Evolutionary conservation across 2,888 invertebrate species (phyloP), one percentile per base, ranked within the genome.

Genomic region (Polylopha cassiicola): DNA sequence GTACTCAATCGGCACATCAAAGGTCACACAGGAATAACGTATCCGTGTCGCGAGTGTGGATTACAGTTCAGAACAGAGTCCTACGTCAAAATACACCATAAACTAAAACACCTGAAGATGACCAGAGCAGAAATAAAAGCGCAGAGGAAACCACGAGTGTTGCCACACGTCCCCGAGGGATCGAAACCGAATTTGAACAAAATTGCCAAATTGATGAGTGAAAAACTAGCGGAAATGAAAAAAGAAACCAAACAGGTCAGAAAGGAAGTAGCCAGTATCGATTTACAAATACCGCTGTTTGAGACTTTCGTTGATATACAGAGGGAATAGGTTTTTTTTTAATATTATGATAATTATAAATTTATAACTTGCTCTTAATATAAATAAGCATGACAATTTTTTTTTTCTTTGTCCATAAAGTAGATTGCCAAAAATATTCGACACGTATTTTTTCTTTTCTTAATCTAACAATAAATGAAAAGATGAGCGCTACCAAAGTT

Each of bases 11-110:
- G 73, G 0, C 71, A 72, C 53, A 50, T 58, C 33, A 61, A 62
- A 15, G 54, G 58, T 3, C 72, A 72, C 28, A 51, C 61, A 5
- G 53, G 65, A 21, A 57, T 60, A 37, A 61, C 58, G 36, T 73
- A 64, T 37, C 69, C 73, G 0, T 72, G 72, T 48, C 54, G 48
- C 1, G 67, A 65, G 16, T 72, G 72, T 33, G 70, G 68, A 0
- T 24, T 61, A n/a, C 51, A 58, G 1, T 72, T 72, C 54, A 67
- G 65, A 30, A 65, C 69, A 0, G 61, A 61, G 15, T 61, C 65
- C 0, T 73, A 72, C 44, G 73, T 73, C 2, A 65, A 67, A 8
- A 50, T 70, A 0, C 72, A 72, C 43, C 55, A 61, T 46, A 64
- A 73, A 18, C 43, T 68, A 2, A 64, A 65, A 18, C 72, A 72